Conservation (phyloP, 2,113 vertebrate species). For the Zapornia atra region DNA sequence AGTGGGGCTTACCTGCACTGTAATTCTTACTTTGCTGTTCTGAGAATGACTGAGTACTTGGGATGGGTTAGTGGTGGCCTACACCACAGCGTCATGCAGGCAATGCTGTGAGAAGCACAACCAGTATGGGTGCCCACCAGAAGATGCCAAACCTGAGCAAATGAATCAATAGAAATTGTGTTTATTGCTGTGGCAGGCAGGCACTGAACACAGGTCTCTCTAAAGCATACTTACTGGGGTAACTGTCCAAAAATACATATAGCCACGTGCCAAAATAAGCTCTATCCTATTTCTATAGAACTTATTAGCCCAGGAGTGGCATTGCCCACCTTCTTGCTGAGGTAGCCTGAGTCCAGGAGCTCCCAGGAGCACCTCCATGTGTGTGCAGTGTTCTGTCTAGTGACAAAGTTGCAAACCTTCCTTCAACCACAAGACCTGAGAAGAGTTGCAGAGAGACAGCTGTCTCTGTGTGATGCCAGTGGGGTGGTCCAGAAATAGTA, state of each 20-base stretch:
- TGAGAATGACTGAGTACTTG: not conserved
- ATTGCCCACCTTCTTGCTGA: not conserved
- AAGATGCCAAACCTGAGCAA: not conserved
- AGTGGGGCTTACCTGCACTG: accelerated
- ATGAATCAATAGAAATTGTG: not conserved
- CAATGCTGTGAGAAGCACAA: not conserved
- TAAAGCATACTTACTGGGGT: not conserved
- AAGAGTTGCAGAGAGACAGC: not conserved
- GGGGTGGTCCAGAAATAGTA: not conserved
- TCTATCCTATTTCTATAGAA: not conserved
- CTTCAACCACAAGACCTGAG: not conserved
- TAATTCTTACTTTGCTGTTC: not conserved
- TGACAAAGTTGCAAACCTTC: not conserved
- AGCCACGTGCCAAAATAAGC: not conserved
- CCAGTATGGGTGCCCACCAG: not conserved
- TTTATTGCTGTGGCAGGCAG: not conserved
- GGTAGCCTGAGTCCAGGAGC: not conserved
- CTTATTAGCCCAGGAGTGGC: not conserved
- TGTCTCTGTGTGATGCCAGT: not conserved
- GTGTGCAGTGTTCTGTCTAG: not conserved
- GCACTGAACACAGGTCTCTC: not conserved
- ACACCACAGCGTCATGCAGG: not conserved
- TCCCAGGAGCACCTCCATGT: not conserved
- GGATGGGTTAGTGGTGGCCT: not conserved
- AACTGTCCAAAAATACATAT: not conserved